These are phyloP conservation scores for Mola mola DNA, from an alignment of 2,113 vertebrate genomes.

Conservation along the genomic window DNA sequence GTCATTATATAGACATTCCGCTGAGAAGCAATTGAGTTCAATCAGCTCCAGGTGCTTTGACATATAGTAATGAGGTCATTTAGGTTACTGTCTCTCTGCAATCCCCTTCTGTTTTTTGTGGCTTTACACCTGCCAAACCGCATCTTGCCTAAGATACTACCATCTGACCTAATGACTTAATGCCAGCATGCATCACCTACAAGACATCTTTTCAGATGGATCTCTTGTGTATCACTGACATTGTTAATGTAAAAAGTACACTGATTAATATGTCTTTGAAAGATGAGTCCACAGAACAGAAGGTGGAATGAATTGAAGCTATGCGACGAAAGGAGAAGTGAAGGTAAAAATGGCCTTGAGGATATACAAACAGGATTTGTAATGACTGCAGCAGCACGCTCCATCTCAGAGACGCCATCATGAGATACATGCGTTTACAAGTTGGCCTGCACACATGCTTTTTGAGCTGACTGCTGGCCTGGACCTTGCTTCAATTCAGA, in stretches of 20 bases:
- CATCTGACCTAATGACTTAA: too few species aligned
- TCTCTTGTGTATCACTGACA: not conserved
- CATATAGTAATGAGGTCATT: conserved; percentile 5
- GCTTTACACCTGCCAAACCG: not conserved
- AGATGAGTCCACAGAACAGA: conserved; percentile 3
- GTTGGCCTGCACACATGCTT: conserved; percentile 19
- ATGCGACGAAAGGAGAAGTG: not conserved
- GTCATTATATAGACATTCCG: conserved; percentile 1
- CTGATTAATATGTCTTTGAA: conserved; percentile 28
- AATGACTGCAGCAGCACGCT: conserved; percentile 25
- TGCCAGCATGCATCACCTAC: not conserved
- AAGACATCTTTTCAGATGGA: not conserved
- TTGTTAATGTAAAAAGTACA: not conserved
- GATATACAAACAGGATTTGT: conserved; percentile 33
- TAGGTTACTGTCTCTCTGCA: not conserved
- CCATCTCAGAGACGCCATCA: conserved; percentile 43
- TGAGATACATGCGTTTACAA: conserved; percentile 38
- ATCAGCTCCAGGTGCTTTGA: conserved; percentile 6
- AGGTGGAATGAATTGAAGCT: not conserved
- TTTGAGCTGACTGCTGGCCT: conserved; percentile 5
- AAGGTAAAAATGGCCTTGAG: conserved; percentile 32
- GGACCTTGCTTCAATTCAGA: conserved; percentile 13
- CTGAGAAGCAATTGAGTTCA: not conserved
- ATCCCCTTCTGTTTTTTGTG: not conserved
- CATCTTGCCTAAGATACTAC: not conserved